These are phyloP conservation scores for Gavialis gangeticus DNA, from an alignment of 2,113 vertebrate genomes.

Conservation along the genomic window DNA sequence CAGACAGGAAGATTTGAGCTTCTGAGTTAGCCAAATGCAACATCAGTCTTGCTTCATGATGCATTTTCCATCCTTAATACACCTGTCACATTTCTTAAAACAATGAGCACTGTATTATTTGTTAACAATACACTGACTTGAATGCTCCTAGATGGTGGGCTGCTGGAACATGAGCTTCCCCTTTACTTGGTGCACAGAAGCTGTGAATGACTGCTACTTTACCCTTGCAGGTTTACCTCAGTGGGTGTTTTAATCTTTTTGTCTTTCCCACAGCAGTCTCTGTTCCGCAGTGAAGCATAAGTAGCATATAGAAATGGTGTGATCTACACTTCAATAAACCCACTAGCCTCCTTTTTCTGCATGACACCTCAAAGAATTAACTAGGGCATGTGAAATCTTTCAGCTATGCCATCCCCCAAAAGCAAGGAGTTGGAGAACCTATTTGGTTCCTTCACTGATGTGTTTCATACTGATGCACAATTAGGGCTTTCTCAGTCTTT, in stretches of 20 bases:
- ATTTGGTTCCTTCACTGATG: background rate
- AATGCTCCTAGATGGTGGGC: background rate
- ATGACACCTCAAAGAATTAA: background rate
- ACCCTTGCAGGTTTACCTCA: background rate
- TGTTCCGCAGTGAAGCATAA: background rate
- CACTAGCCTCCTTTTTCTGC: background rate
- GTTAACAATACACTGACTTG: background rate
- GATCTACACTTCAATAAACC: background rate
- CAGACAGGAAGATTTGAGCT: background rate
- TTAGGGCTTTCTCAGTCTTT: background rate
- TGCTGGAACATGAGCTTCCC: background rate
- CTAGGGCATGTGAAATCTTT: background rate
- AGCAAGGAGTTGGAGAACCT: background rate
- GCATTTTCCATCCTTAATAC: background rate
- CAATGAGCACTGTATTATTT: fast-evolving
- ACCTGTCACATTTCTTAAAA: background rate
- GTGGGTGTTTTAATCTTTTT: background rate
- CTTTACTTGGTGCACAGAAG: background rate
- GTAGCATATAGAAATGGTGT: background rate
- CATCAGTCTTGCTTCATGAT: background rate
- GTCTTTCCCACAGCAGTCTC: background rate
- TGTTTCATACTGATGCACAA: background rate
- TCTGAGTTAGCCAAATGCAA: fast-evolving
- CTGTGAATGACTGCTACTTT: background rate
- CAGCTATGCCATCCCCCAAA: background rate